Evolutionary conservation across 2,888 invertebrate genomes (phyloP).

Genomic region (Agonopterix arenella): DNA sequence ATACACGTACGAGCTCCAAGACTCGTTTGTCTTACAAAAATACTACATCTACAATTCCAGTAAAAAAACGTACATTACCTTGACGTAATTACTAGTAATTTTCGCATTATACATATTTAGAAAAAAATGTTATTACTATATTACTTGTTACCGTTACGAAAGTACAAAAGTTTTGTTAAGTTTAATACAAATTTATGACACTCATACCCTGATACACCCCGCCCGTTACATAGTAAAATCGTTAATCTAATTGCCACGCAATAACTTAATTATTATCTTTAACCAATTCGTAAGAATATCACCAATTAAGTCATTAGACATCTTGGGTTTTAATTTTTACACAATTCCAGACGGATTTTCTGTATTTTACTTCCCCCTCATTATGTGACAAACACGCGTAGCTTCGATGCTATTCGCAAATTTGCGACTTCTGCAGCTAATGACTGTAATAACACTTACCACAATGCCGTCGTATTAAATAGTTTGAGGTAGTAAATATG

Average conservation of each 20-base stretch:
- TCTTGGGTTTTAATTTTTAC: constrained; percentile 18
- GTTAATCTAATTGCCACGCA: constrained; percentile 69
- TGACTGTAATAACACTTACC: constrained; percentile 37
- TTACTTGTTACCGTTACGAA: constrained; percentile 67
- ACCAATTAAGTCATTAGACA: constrained; percentile 22
- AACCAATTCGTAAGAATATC: constrained; percentile 73
- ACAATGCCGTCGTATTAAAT: constrained; percentile 47
- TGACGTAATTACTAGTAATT: constrained; percentile 43
- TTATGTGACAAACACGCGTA: too few relatives aligned
- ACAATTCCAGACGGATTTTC: constrained; percentile 3
- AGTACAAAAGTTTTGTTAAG: constrained; percentile 63
- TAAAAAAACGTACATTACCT: constrained; percentile 69
- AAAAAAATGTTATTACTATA: constrained; percentile 64
- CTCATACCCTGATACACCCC: constrained; percentile 77
- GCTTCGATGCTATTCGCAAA: too few relatives aligned
- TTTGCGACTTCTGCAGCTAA: constrained; percentile 4
- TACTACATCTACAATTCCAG: constrained; percentile 69
- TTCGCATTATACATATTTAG: constrained; percentile 62
- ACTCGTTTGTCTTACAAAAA: constrained; percentile 65
- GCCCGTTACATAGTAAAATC: constrained; percentile 62
- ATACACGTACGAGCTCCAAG: constrained; percentile 65
- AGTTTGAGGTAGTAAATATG: constrained; percentile 22
- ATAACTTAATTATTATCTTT: constrained; percentile 66
- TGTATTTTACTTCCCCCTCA: not conserved
- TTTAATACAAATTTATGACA: constrained; percentile 69